Percentiles rank a stretch among this genome's conserved stretches.
Evolutionary conservation across 2,113 vertebrate genomes (phyloP).

Genomic region (Chloebia gouldiae): DNA sequence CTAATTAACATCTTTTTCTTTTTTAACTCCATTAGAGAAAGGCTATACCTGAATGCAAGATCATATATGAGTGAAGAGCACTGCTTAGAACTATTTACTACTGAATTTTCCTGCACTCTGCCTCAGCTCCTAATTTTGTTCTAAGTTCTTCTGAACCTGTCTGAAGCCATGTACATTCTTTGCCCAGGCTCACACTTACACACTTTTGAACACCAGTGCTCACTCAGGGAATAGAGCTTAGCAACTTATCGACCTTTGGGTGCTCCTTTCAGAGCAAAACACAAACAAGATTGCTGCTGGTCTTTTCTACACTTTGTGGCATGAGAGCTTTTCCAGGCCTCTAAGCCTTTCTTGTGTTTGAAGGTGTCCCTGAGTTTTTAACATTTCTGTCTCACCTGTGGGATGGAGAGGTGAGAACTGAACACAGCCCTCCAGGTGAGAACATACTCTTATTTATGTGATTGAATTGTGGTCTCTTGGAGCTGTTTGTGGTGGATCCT

Average conservation of each 20-base stretch:
- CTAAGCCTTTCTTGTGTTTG: neutral
- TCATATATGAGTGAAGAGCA: neutral
- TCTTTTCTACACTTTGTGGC: neutral
- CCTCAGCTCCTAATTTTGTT: neutral
- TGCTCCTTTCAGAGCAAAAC: neutral
- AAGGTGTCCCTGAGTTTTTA: neutral
- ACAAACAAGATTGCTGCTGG: fast-evolving
- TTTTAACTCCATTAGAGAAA: neutral
- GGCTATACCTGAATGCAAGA: neutral
- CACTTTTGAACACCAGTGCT: fast-evolving
- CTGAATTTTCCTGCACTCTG: neutral
- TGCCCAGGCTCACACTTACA: fast-evolving
- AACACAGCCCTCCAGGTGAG: neutral
- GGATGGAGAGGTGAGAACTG: neutral
- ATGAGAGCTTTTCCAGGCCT: neutral
- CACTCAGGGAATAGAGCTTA: neutral
- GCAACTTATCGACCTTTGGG: fast-evolving
- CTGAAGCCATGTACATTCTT: fast-evolving
- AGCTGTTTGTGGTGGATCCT: neutral
- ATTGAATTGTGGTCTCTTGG: neutral
- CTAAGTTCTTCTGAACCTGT: neutral
- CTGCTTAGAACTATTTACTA: neutral
- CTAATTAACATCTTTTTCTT: neutral
- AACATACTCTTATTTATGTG: neutral
- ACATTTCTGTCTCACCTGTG: neutral